Conservation (phyloP, 2,888 invertebrate species). For the Lasius platythorax region DNA sequence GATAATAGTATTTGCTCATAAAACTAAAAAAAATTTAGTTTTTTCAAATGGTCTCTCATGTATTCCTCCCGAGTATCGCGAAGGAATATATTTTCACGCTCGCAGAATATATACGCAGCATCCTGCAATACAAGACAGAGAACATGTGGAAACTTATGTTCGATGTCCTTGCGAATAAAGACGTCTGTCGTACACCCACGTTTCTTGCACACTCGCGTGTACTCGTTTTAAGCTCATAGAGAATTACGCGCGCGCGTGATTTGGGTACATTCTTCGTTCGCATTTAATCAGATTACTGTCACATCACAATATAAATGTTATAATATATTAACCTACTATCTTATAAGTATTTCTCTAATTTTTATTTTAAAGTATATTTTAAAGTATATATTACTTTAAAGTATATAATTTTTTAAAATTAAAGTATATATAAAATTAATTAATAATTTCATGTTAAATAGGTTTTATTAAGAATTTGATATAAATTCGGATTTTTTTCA, state of each 20-base stretch:
- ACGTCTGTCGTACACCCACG: conserved; percentile 81
- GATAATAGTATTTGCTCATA: background rate
- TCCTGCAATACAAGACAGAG: conserved; percentile 74
- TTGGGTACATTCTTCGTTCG: conserved; percentile 59
- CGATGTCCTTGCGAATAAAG: conserved; percentile 81
- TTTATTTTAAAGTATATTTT: background rate
- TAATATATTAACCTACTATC: background rate
- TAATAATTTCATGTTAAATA: background rate
- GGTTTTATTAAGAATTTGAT: background rate
- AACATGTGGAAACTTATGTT: conserved; percentile 81
- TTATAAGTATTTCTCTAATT: background rate
- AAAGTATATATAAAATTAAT: background rate
- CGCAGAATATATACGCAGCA: conserved; percentile 75
- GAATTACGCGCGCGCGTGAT: too few relatives aligned
- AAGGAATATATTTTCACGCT: conserved; percentile 65
- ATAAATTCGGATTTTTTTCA: background rate
- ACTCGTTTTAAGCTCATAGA: conserved; percentile 56
- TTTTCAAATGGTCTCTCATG: background rate
- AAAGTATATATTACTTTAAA: background rate
- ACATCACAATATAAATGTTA: background rate
- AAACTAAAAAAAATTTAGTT: background rate
- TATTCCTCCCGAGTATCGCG: background rate
- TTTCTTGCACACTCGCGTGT: conserved; percentile 56
- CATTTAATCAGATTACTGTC: conserved; percentile 33
- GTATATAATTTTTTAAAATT: background rate